Evolutionary conservation across 2,797 vertebrate species (phyloP), one percentile per base, ranked within the genome.

Genomic region (Hyperoplus immaculatus): DNA sequence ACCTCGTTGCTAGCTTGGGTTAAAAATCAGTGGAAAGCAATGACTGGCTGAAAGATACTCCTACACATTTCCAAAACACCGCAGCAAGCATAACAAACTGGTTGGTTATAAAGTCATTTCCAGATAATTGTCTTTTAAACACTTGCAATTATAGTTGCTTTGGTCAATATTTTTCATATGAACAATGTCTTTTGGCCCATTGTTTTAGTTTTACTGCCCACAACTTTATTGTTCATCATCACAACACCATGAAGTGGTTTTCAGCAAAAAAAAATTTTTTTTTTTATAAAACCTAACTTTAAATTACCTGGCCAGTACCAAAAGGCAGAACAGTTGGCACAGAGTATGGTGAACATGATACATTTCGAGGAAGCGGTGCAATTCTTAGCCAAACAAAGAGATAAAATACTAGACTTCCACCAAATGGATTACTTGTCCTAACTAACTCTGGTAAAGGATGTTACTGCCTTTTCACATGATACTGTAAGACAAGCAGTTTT

Each of bases 361-460:
- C 7, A 41, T 49, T 38, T 8, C 50, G 21, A 45, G 39, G 10
- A n/a, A 10, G 18, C 21, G 41, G 43, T 36, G 29, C 41, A 49
- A 39, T 21, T 3, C 15, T 69, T 16, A 47, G 56, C 50, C 4
- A n/a, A 56, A 6, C 41, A 42, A 18, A 39, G 5, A 55, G 2
- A 41, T 12, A 21, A 2, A 47, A 49, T 15, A 49, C 4, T 29
- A 8, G 29, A 8, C 53, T 14, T 14, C 11, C 21, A 57, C 14
- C 12, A 11, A 14, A 12, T 5, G 12, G 46, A 14, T 47, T 29
- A 29, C 29, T 29, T 29, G 29, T 29, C 29, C 21, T 29, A 29
- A 29, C 9, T 47, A 70, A 73, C 15, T 38, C n/a, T 11, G n/a
- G 18, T 12, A 47, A 43, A 75, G 42, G 42, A 71, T 36, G 55